A percentile compares a stretch with the other conserved stretches of the same genome.
Conservation (phyloP, 2,797 vertebrate species). For the Synaphobranchus kaupii region DNA sequence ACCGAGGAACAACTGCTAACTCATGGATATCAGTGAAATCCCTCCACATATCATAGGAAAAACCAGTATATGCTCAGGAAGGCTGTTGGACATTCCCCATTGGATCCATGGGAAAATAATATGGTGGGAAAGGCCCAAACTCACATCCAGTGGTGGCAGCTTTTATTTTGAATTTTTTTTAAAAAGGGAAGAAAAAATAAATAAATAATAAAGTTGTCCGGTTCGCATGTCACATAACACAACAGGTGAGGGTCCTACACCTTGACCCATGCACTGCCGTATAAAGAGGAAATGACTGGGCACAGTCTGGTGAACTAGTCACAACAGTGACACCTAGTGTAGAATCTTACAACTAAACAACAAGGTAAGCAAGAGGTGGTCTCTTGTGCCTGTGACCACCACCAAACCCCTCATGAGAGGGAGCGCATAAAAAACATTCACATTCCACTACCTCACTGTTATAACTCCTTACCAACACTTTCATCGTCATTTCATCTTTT, state of each 20-base stretch:
- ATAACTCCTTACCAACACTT: neutral
- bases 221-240: no score
- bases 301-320: constrained; percentile 47
- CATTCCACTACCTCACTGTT: neutral
- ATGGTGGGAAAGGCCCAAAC: no score
- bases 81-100: no score
- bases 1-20: neutral
- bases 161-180: no score
- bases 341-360: constrained; percentile 32
- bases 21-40: neutral
- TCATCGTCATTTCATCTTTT: neutral
- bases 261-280: neutral
- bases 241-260: neutral
- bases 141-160: no score
- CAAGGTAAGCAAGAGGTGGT: neutral
- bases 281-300: neutral
- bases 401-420: neutral
- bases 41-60: neutral
- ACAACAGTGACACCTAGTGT: constrained; percentile 72
- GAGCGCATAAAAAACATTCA: neutral
- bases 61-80: neutral
- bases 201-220: no score
- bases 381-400: neutral
- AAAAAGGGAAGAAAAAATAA: no score
- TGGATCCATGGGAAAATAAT: no score